A percentile compares a stretch with the other conserved stretches of the same genome.
These are phyloP conservation scores for Aphyosemion australe DNA, from an alignment of 2,113 vertebrate species.

Conservation along the genomic window DNA sequence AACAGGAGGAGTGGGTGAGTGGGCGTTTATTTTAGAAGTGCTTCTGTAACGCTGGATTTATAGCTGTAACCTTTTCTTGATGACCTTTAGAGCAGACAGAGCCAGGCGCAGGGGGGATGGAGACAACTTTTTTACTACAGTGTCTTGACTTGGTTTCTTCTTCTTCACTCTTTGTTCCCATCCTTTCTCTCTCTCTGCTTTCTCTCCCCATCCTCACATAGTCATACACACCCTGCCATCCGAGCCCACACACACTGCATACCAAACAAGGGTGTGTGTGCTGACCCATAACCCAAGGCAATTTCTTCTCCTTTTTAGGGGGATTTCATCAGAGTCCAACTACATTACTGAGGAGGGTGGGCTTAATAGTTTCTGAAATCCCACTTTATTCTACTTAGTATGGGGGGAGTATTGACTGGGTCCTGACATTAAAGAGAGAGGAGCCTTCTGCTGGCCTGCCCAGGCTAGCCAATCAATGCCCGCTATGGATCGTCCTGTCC, in stretches of 20 bases:
- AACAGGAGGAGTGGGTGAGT: conserved; percentile 32
- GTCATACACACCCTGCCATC: conserved; percentile 38
- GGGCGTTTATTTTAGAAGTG: conserved; percentile 40
- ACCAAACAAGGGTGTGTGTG: conserved; percentile 54
- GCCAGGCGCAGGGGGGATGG: conserved; percentile 38
- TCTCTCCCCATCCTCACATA: conserved; percentile 20
- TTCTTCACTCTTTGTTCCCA: conserved; percentile 36
- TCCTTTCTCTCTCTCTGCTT: conserved; percentile 28
- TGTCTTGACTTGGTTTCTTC: conserved; percentile 49
- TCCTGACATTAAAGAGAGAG: conserved; percentile 71
- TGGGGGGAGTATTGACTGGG: conserved; percentile 75
- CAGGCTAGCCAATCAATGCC: conserved; percentile 76
- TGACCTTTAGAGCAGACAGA: conserved; percentile 72
- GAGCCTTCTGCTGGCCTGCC: conserved; percentile 66
- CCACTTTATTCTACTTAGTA: conserved; percentile 80
- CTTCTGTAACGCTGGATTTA: conserved; percentile 68
- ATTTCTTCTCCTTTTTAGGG: conserved; percentile 78
- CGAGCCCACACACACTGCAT: conserved; percentile 25
- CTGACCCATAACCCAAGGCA: conserved; percentile 79
- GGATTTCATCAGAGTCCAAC: conserved; percentile 81
- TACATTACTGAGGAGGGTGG: conserved; percentile 77
- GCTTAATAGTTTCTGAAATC: conserved; percentile 78
- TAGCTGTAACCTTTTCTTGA: conserved; percentile 72
- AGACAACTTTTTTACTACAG: conserved; percentile 44
- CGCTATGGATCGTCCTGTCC: conserved; percentile 82